These are phyloP conservation scores for Orchesella flavescens DNA, from an alignment of 2,888 invertebrate genomes.

Conservation along the genomic window DNA sequence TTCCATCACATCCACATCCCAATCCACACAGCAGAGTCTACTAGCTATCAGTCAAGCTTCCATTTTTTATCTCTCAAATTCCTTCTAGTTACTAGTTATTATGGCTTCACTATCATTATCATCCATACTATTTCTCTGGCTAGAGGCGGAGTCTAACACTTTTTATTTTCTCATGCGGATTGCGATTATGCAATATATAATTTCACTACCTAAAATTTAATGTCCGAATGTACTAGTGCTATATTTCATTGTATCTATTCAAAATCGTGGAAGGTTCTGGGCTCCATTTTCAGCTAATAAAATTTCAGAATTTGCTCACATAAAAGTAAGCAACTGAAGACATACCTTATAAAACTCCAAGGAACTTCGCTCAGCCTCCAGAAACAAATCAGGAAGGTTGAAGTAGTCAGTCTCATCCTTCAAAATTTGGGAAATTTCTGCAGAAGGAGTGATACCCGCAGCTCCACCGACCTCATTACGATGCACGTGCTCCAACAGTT, in stretches of 20 bases:
- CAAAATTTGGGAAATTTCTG: not conserved
- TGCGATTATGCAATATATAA: not conserved
- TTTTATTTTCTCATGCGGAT: not conserved
- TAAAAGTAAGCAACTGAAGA: too few relatives aligned
- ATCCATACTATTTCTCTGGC: not conserved
- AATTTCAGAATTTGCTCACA: too few relatives aligned
- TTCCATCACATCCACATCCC: conserved; percentile 22
- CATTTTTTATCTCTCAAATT: conserved; percentile 29
- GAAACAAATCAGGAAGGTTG: conserved; percentile 35
- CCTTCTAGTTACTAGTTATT: not conserved
- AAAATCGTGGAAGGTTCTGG: too few relatives aligned
- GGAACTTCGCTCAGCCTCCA: conserved; percentile 56
- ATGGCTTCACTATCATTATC: conserved; percentile 4
- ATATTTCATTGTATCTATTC: too few relatives aligned
- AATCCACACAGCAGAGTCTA: conserved; percentile 10
- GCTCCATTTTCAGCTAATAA: too few relatives aligned
- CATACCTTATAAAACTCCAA: conserved; percentile 64
- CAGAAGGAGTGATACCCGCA: conserved; percentile 47
- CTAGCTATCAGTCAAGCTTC: conserved; percentile 31
- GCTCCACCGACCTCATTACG: conserved; percentile 56
- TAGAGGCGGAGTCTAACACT: conserved; percentile 41
- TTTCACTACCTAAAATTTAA: not conserved
- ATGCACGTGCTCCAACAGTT: conserved; percentile 51
- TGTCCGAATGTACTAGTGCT: too few relatives aligned
- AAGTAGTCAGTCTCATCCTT: conserved; percentile 7